Base-by-base conservation (phyloP, 2,888 invertebrate species). In the Mimumesa dahlbomi region DNA sequence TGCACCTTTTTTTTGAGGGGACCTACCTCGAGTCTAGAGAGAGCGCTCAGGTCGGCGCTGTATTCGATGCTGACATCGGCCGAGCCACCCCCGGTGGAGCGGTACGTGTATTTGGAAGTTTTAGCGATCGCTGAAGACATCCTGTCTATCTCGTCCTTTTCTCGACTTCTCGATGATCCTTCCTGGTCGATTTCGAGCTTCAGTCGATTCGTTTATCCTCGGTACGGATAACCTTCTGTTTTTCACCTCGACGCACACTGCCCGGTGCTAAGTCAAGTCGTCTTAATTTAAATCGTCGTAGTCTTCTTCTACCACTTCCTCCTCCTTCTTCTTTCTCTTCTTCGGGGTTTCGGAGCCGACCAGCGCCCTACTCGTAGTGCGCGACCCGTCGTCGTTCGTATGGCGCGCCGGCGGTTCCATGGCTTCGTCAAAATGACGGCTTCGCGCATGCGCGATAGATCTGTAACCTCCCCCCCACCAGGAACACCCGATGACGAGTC, bases 61-160 rank as follows among this genome's bases (percentile, higher is more conserved):
- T 97, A 97, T 93, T 97, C 97, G 92, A 97, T 96, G 94, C 95
- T 96, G 90, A 97, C 95, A 92, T 97, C 96, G 91, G 96, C 95
- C 81, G 90, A 89, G 73, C 92, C 92, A 90, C 93, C 94, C 89
- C 95, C 95, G 90, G 94, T 93, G 90, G 96, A 95, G 91, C 96
- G 95, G 93, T 97, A 97, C 90, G 94, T 94, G 92, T 97, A 97
- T 92, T 96, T 97, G 90, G 96, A 95, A 90, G 94, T 93, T 92
- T 96, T 96, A 90, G 94, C 93, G 87, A 94, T 91, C 91, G 93
- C 92, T 90, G 94, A 94, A 91, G 94, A 93, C 92, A 93, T 73
- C 67, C 46, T 73, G 61, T 71, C 61, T 57, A 93, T 92, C 92
- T 91, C 68, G 68, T 77, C 63, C 48, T 62, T 58, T 42, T 65